Base-by-base conservation (phyloP, 2,888 invertebrate genomes). In the Tiliacea aurago region DNA sequence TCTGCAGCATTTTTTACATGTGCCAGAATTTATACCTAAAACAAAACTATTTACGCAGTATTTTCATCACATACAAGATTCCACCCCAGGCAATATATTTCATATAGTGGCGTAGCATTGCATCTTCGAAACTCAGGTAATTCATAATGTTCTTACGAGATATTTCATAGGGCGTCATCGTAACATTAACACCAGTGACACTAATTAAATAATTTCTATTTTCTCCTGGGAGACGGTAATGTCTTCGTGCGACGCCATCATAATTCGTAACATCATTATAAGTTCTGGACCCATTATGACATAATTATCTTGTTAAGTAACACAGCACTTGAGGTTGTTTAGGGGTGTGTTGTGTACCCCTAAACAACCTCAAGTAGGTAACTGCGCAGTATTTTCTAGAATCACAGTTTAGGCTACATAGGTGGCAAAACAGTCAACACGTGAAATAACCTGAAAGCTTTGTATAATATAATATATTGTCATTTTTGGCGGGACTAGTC, bases 311-410 rank as follows among this genome's bases (percentile, higher is more conserved):
- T 43, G 0, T 70, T 64, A 13, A 7, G 20, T n/a, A 28, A 62
- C 33, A 63, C 13, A 41, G 41, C 41, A 41, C 9, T 41, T 47
- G 20, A 47, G 45, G 2, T 7, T 28, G 9, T 28, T 28, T 20
- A 47, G 1, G 13, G 13, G 33, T 63, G 33, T 63, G n/a, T 33
- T 63, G 33, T 49, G n/a, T 33, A 33, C 13, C 51, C 23, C 20
- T 37, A 23, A 33, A 53, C 33, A 45, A 15, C 18, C 49, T 10
- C 41, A 3, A 45, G 28, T 9, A 64, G 6, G 28, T 28, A 55
- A 51, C 20, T 61, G n/a, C 68, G 61, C 47, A 61, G 28, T 55
- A 75, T 55, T 41, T 61, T 47, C 23, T 53, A 33, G 20, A 53
- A 28, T 58, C 11, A 20, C 20, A 43, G 15, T 53, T 37, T 47